Evolutionary conservation across 2,797 vertebrate genomes (phyloP), one percentile per base, ranked within the genome.

Genomic region (Heliangelus exortis): DNA sequence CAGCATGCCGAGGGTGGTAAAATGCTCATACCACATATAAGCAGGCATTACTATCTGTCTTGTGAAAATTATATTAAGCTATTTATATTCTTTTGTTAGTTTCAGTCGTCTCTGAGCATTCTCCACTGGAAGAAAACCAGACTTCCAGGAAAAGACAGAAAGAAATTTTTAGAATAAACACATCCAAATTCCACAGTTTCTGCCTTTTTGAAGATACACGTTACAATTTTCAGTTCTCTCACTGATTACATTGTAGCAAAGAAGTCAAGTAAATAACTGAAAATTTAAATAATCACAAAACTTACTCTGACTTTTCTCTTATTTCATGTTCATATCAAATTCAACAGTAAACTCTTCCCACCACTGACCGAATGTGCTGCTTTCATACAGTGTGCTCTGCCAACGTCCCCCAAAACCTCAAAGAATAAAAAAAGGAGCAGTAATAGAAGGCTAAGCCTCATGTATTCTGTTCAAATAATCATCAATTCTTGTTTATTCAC

Each of bases 401-500:
- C 53, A 34, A 33, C 53, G 48, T 7, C 11, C 26, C 21, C 26
- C 47, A 57, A 90, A 94, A 82, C 14, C 34, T 89, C 31, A 86
- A 68, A 72, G 33, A 69, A 50, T 58, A 68, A 72, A 92, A 86
- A 48, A 50, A 31, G 15, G 19, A 85, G 67, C 17, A 50, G 41
- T 36, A 88, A 86, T 26, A 90, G 61, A 91, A 89, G 41, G 10
- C 19, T 95, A 41, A 55, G 19, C 23, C 20, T 94, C 3, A 0
- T 25, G 51, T 47, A 85, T 58, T 58, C n/a, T 87, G 17, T 75
- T 91, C 83, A 90, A 90, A 89, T 80, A 91, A 93, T 84, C 81
- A 83, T 4, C 21, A n/a, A 43, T 62, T 59, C 47, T 96, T 88
- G 34, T 82, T 93, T 82, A 88, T 72, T 89, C 84, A 65, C 45